A percentile compares a stretch with the other conserved stretches of the same genome.
phyloP scores from a whole-genome alignment of 2,113 vertebrate genomes.

The Dipodomys stephensi region DNA sequence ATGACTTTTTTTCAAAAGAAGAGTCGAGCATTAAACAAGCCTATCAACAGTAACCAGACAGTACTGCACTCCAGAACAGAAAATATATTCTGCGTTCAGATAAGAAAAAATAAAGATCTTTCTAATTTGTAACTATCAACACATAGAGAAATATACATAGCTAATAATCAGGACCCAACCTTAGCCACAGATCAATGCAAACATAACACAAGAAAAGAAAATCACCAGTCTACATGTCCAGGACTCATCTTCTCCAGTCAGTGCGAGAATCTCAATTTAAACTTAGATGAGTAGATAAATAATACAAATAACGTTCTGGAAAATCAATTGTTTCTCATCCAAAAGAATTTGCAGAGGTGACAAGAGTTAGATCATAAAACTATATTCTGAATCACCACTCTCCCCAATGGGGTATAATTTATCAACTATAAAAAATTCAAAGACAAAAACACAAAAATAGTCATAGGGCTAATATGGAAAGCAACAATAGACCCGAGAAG shows the following conservation, averaged over 20 bases:
- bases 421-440: background rate
- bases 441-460: background rate
- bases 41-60: background rate
- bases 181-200: background rate
- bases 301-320: constrained; percentile 19
- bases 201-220: background rate
- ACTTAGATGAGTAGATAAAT: background rate
- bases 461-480: background rate
- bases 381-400: background rate
- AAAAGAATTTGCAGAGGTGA: background rate
- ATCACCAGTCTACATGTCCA: background rate
- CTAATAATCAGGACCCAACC: background rate
- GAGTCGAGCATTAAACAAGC: background rate
- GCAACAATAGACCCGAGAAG: background rate
- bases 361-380: background rate
- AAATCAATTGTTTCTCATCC: background rate
- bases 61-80: background rate
- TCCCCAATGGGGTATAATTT: background rate
- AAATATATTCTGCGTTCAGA: background rate
- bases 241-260: background rate
- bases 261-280: background rate
- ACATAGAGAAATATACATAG: background rate
- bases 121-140: background rate
- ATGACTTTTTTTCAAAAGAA: background rate
- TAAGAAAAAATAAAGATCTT: background rate